Conservation (phyloP, 2,113 vertebrate genomes). For the Oryzias curvinotus region DNA sequence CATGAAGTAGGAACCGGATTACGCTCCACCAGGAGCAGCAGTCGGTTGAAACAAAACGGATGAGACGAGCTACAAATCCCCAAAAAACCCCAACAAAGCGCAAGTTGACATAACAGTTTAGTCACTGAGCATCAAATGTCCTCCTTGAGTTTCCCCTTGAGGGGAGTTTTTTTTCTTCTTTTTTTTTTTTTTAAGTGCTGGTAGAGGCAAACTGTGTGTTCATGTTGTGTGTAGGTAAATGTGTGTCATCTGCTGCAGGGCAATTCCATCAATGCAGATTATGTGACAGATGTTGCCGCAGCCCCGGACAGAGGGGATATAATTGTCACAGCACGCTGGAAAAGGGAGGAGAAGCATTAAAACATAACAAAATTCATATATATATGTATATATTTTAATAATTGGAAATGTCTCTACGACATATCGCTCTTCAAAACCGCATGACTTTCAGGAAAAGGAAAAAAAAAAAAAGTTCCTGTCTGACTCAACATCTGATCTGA, state of each 20-base stretch:
- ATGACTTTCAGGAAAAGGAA: no score
- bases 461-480: no score
- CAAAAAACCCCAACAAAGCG: conserved; percentile 38
- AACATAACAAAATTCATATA: no score
- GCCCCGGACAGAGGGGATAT: conserved; percentile 33
- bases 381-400: no score
- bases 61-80: conserved; percentile 39
- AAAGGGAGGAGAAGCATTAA: no score
- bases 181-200: conserved; percentile 38
- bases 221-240: conserved; percentile 11
- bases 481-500: not conserved
- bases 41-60: conserved; percentile 47
- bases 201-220: conserved; percentile 10
- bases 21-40: conserved; percentile 44
- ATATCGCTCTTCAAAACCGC: no score
- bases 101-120: conserved; percentile 58
- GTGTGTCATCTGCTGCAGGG: conserved; percentile 39
- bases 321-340: conserved; percentile 38
- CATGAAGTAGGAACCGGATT: conserved; percentile 46
- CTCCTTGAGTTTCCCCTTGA: conserved; percentile 31
- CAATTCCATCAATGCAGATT: conserved; percentile 46
- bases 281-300: conserved; percentile 49
- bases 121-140: conserved; percentile 53
- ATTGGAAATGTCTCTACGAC: no score
- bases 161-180: conserved; percentile 4